phyloP scores from a whole-genome alignment of 92 coral and sea anemone species.

The Umimayanthus kanabou region DNA sequence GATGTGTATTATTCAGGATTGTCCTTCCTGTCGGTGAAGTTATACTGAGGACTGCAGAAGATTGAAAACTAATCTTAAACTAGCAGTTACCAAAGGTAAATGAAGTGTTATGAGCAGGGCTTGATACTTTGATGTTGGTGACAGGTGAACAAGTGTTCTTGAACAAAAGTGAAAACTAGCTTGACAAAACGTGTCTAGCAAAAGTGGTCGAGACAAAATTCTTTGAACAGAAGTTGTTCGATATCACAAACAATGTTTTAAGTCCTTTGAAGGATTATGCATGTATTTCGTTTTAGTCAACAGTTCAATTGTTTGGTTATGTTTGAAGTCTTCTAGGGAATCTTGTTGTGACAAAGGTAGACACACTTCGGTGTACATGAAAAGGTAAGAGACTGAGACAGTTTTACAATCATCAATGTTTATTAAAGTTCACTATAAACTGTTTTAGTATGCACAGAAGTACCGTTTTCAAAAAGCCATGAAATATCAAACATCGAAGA shows the following conservation, averaged over 20 bases:
- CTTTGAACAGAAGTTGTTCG: neutral
- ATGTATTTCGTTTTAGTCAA: constrained; percentile 14
- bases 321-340: constrained; percentile 18
- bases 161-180: neutral
- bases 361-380: neutral
- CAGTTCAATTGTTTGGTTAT: neutral
- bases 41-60: too few relatives aligned
- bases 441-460: neutral
- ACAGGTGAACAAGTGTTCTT: neutral
- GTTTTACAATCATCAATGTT: constrained; percentile 12
- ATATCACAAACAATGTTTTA: constrained; percentile 7
- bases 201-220: neutral
- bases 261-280: neutral
- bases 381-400: constrained; percentile 2
- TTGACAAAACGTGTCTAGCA: neutral
- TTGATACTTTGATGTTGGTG: constrained; percentile 3
- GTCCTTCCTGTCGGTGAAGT: too few relatives aligned
- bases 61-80: neutral
- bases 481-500: too few relatives aligned
- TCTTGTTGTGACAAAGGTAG: neutral
- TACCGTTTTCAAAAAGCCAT: too few relatives aligned
- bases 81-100: constrained; percentile 12
- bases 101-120: neutral
- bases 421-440: neutral
- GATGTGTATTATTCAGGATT: too few relatives aligned